phyloP scores from a whole-genome alignment of 1,140 invertebrate genomes.

The Leptopilina clavipes region DNA sequence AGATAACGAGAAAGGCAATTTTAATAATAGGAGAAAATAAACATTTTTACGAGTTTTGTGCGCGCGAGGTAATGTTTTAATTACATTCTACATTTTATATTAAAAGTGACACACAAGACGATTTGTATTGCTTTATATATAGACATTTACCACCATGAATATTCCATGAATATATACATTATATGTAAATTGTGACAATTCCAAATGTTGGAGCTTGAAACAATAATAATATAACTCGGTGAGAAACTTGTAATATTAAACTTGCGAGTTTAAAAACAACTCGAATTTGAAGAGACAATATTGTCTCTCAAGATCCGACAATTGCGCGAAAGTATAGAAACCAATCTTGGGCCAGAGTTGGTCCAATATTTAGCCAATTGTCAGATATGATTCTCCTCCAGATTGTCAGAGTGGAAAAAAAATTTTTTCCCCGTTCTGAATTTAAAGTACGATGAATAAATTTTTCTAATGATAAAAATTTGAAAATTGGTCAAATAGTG shows the following conservation, averaged over 20 bases:
- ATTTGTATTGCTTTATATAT: neutral
- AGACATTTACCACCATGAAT: neutral
- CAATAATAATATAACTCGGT: neutral
- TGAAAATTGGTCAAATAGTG: neutral
- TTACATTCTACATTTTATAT: neutral
- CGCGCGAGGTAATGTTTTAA: neutral
- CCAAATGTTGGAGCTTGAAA: neutral
- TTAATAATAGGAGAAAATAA: neutral
- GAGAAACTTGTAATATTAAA: neutral
- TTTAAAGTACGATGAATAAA: no score
- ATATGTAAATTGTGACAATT: neutral
- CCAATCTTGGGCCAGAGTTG: no score
- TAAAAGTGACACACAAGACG: neutral
- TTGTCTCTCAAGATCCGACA: neutral
- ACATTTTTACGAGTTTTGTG: neutral
- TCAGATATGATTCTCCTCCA: no score
- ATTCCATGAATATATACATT: conserved; percentile 5
- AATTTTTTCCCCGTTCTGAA: no score
- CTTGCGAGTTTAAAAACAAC: neutral
- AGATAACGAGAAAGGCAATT: neutral
- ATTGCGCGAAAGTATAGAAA: no score
- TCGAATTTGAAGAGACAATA: neutral
- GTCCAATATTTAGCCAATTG: no score
- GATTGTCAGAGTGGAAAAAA: no score
- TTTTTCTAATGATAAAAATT: no score